Base-by-base conservation (phyloP, 2,113 vertebrate genomes). In the Tragulus kanchil region DNA sequence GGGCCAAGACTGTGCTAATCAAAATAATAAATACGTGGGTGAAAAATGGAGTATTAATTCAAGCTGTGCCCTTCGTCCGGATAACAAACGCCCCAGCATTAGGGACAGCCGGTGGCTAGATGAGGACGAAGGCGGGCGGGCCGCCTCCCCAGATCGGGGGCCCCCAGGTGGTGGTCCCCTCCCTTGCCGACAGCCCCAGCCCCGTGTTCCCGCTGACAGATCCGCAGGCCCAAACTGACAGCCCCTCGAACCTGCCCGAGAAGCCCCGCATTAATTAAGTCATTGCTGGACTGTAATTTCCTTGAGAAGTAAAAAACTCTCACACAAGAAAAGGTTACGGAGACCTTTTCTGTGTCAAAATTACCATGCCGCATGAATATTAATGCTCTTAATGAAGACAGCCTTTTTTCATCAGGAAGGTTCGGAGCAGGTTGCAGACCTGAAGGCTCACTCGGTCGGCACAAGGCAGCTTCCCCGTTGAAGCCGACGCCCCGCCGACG, bases 291-390 rank as follows among this genome's bases (percentile, higher is more conserved):
- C 99, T 99, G 99, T 99, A 99, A 99, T 99, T 99, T 99, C 99
- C 99, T 99, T 99, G 99, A 99, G 99, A 99, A 99, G 99, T 99
- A 99, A 99, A 99, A 99, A 99, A 99, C 99, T 99, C 99, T 99
- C 99, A 99, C 99, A 99, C 99, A 99, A 99, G 99, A 99, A 99
- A 99, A 99, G 99, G 99, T 99, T 99, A 99, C 99, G 98, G 99
- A 99, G 99, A 99, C 99, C 99, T 99, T 99, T 99, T 99, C 99
- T 99, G 99, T 99, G 99, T 99, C 99, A 99, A 99, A 99, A 99
- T 99, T 99, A 99, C 99, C 99, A 99, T 99, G 99, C 99, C 95
- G 99, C 99, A 99, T 99, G 99, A 99, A 99, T 99, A 99, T 99
- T 99, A 99, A 99, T 99, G 99, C 99, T 99, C 99, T 99, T 99